Evolutionary conservation across 2,797 vertebrate genomes (phyloP).

Genomic region (Erethizon dorsatum): DNA sequence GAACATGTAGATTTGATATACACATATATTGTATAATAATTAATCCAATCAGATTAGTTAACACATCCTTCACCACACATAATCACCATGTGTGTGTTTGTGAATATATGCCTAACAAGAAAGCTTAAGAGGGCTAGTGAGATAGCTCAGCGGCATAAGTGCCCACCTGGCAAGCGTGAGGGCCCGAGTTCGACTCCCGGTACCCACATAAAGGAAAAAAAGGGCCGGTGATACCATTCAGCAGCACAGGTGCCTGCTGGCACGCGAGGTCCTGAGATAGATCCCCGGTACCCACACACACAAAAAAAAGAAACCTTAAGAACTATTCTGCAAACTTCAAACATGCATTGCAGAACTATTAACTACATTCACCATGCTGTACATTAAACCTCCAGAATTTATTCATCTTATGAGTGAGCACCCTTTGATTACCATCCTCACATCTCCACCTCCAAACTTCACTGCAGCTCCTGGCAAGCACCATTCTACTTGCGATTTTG

Average conservation of each 20-base stretch:
- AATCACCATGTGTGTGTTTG: neutral
- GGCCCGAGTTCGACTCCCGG: too few relatives aligned
- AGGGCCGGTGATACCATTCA: too few relatives aligned
- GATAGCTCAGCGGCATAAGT: too few relatives aligned
- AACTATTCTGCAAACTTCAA: neutral
- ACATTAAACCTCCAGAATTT: neutral
- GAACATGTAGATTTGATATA: neutral
- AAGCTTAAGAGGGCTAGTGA: neutral
- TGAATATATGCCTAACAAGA: neutral
- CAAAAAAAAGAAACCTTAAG: neutral
- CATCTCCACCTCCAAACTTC: neutral
- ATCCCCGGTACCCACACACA: too few relatives aligned
- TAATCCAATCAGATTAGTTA: neutral
- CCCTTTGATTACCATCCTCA: neutral
- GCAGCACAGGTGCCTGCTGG: too few relatives aligned
- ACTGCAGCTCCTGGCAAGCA: fast-evolving
- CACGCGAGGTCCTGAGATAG: too few relatives aligned
- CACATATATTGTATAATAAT: neutral
- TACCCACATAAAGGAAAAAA: too few relatives aligned
- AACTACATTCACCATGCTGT: neutral
- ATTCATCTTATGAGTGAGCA: neutral
- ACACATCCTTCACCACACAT: neutral
- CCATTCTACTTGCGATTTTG: neutral
- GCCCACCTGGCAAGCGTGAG: too few relatives aligned
- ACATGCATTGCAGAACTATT: neutral